Evolutionary conservation across 2,797 vertebrate genomes (phyloP), one percentile per base, ranked within the genome.

Genomic region (Poliocrania exsul): DNA sequence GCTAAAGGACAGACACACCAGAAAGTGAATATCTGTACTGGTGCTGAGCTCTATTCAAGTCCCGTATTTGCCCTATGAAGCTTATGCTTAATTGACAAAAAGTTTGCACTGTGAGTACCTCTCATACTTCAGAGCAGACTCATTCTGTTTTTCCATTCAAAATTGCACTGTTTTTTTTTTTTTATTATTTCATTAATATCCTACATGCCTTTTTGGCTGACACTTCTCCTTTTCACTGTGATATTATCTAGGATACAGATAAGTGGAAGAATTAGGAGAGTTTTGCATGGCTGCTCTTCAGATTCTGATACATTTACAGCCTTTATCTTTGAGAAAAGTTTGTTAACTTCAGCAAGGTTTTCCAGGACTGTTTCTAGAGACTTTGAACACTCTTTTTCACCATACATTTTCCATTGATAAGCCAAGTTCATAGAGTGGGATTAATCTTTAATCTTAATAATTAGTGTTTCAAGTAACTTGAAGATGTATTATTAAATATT

Each of bases 371-470:
- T 84, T 80, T 81, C 25, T 81, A 70, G 72, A 58, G 47, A n/a
- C 51, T 66, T 49, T 19, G 6, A 79, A 40, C 23, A 57, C 33
- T 20, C 8, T 56, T 86, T 70, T 84, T 79, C 35, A 65, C 35
- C 7, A 31, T n/a, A 16, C 9, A 31, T 67, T 90, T 90, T 77
- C 83, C n/a, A 61, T 20, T 77, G 60, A 57, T 17, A 61, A 90
- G 13, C 17, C 66, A 84, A 80, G 18, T 71, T 60, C 42, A 38
- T 17, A 37, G 25, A 67, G 49, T 35, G 47, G 23, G 46, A 82
- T 89, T 93, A 82, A 93, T 72, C 15, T 82, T 86, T 84, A 72
- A 35, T 67, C 42, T 88, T 86, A 79, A 28, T 57, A 73, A 90
- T 57, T 88, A 56, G 47, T 25, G 6, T 65, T 93, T 93, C 53